Evolutionary conservation across 2,113 vertebrate genomes (phyloP).

Genomic region (Morone chrysops): DNA sequence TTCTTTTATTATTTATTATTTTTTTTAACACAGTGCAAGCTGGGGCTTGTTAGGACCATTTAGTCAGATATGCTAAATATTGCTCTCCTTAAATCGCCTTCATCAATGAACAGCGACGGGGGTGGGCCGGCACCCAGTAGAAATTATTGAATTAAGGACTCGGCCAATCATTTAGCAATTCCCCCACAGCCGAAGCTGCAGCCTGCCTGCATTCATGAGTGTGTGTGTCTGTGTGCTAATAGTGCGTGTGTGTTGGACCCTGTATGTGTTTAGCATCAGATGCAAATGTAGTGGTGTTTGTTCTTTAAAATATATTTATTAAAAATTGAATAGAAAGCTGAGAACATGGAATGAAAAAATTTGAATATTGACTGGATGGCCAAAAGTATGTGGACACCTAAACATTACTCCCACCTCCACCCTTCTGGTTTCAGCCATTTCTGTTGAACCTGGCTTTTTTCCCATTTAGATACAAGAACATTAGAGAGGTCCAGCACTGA

Average conservation of each 20-base stretch:
- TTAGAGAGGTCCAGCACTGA: background rate
- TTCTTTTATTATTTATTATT: conserved; percentile 83
- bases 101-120: conserved; percentile 87
- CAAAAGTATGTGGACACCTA: conserved; percentile 1
- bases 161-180: conserved; percentile 93
- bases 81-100: conserved; percentile 90
- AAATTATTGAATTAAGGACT: conserved; percentile 90
- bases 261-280: background rate
- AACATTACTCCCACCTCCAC: background rate
- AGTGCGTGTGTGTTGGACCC: background rate
- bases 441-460: too few relatives aligned
- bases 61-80: conserved; percentile 97
- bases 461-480: background rate
- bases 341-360: background rate
- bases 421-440: background rate
- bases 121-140: conserved; percentile 69
- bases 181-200: conserved; percentile 75
- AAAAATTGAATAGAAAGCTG: background rate
- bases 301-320: background rate
- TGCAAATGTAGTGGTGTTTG: background rate
- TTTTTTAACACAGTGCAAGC: conserved; percentile 89
- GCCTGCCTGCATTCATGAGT: background rate
- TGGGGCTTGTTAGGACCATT: conserved; percentile 96
- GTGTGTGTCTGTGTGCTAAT: conserved; percentile 28
- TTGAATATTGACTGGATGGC: background rate